Percentiles rank a stretch among this genome's conserved stretches.
Conservation (phyloP, 2,888 invertebrate species). For the Serripes groenlandicus region DNA sequence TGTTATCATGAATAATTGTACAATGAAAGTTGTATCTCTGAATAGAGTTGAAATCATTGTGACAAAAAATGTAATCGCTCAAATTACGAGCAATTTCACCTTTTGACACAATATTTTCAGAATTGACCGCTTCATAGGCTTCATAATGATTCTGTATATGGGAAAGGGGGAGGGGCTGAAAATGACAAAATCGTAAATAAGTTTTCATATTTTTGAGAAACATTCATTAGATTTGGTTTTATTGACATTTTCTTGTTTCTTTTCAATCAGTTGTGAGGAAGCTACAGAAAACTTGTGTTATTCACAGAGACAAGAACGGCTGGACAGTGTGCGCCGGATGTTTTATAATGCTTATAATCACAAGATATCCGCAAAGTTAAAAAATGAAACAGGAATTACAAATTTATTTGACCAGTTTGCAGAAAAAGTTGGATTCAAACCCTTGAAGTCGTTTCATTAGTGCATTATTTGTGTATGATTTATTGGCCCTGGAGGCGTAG, state of each 20-base stretch:
- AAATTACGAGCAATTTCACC: not conserved
- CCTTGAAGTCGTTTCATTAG: constrained; percentile 39
- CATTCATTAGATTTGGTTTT: too few relatives aligned
- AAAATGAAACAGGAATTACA: constrained; percentile 84
- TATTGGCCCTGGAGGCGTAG: too few relatives aligned
- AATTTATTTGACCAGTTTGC: constrained; percentile 88
- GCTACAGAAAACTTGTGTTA: constrained; percentile 53
- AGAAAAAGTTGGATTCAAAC: constrained; percentile 88
- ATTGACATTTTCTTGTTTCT: too few relatives aligned
- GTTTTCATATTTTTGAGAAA: too few relatives aligned
- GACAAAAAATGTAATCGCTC: too few relatives aligned
- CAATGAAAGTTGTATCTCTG: too few relatives aligned
- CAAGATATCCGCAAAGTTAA: constrained; percentile 87
- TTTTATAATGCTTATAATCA: constrained; percentile 89
- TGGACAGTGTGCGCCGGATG: constrained; percentile 88
- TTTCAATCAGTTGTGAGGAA: constrained; percentile 76
- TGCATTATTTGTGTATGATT: not conserved
- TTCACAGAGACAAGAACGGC: constrained; percentile 87
- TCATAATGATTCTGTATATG: too few relatives aligned
- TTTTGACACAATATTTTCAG: not conserved
- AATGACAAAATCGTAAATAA: too few relatives aligned
- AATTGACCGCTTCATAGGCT: too few relatives aligned
- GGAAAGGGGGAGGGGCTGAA: too few relatives aligned
- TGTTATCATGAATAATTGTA: too few relatives aligned
- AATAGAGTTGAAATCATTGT: too few relatives aligned